These are phyloP conservation scores for Amiota communis DNA, from an alignment of 2,888 invertebrate species.

Conservation along the genomic window DNA sequence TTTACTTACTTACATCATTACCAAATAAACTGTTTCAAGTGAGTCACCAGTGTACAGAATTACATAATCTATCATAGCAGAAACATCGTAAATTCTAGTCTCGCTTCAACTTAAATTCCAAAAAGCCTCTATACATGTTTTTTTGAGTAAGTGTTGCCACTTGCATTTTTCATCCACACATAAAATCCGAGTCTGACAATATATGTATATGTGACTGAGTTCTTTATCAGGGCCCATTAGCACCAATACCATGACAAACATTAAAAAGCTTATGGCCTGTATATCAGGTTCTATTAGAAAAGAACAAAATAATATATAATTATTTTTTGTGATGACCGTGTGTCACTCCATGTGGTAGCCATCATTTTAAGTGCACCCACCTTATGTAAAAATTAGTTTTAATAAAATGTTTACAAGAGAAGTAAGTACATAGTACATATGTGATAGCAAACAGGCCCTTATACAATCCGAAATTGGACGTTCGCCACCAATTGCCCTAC, in stretches of 20 bases:
- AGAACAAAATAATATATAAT: constrained; percentile 87
- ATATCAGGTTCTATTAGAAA: constrained; percentile 47
- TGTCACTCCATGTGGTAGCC: constrained; percentile 82
- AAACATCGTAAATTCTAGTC: constrained; percentile 89
- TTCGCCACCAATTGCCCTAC: constrained; percentile 38
- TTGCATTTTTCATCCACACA: constrained; percentile 87
- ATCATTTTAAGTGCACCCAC: too few relatives aligned
- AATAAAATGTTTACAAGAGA: too few relatives aligned
- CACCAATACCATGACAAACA: too few relatives aligned
- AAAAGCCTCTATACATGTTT: constrained; percentile 71
- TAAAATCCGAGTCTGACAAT: too few relatives aligned
- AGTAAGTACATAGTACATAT: neutral
- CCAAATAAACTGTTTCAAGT: too few relatives aligned
- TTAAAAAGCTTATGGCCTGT: too few relatives aligned
- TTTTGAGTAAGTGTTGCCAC: constrained; percentile 81
- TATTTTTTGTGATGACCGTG: constrained; percentile 82
- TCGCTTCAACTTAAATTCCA: constrained; percentile 85
- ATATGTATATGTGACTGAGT: too few relatives aligned
- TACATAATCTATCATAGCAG: too few relatives aligned
- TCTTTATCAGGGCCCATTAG: too few relatives aligned
- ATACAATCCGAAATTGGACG: constrained; percentile 66
- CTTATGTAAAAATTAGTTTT: constrained; percentile 61
- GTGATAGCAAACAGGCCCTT: constrained; percentile 32
- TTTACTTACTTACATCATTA: too few relatives aligned
- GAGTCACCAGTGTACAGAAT: too few relatives aligned